Conservation (phyloP, 2,888 invertebrate species). For the Chaitophorus viminalis region DNA sequence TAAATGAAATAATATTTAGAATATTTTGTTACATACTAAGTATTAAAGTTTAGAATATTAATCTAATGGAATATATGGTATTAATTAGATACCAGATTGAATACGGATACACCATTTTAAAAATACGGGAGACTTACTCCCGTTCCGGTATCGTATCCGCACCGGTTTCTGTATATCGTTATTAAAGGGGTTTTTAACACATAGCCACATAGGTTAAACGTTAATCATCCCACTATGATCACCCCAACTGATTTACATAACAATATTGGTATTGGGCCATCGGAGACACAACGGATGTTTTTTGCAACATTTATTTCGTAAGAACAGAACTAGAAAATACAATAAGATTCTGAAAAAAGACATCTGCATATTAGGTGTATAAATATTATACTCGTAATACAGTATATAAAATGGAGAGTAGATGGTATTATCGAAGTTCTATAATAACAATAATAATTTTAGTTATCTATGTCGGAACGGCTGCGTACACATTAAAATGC, state of each 20-base stretch:
- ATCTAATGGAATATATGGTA: not conserved
- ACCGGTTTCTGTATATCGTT: slow-evolving; percentile 27
- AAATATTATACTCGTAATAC: too few species aligned
- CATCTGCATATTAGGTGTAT: not conserved
- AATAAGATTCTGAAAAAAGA: not conserved
- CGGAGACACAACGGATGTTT: not conserved
- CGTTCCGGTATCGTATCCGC: slow-evolving; percentile 58
- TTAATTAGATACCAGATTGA: slow-evolving; percentile 19
- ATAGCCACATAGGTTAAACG: not conserved
- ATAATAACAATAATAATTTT: too few species aligned
- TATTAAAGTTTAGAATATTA: too few species aligned
- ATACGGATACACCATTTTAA: slow-evolving; percentile 50
- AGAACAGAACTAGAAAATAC: not conserved
- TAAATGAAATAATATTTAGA: too few species aligned
- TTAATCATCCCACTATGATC: not conserved
- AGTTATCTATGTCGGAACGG: too few species aligned
- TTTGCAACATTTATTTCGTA: not conserved
- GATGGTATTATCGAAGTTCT: not conserved
- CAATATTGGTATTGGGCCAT: not conserved
- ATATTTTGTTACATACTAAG: too few species aligned
- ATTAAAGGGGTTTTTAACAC: not conserved
- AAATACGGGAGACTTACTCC: slow-evolving; percentile 51
- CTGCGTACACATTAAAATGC: too few species aligned
- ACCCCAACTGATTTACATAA: slow-evolving; percentile 11
- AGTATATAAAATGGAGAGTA: not conserved